Percentiles rank a stretch among this genome's conserved stretches.
These are phyloP conservation scores for Cladopsammia gracilis DNA, from an alignment of 64 coral and sea anemone genomes.

Conservation along the genomic window DNA sequence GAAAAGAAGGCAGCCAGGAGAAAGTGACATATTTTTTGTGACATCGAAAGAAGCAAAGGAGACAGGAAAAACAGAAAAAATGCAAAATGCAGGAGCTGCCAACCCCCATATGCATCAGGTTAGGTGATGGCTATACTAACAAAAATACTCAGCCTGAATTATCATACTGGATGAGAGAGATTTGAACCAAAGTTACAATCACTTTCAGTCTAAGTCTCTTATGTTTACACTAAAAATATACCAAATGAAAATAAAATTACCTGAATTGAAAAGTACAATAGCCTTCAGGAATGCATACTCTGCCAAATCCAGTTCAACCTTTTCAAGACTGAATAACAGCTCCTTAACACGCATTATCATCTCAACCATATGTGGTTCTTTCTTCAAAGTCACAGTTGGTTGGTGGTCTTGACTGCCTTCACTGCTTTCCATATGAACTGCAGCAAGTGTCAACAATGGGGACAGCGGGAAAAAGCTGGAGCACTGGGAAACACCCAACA, in stretches of 20 bases:
- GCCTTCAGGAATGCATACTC: slow-evolving; percentile 94
- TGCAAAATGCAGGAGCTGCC: too few species aligned
- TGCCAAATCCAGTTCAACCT: slow-evolving; percentile 66
- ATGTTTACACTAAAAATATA: too few species aligned
- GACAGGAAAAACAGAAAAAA: too few species aligned
- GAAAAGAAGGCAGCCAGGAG: too few species aligned
- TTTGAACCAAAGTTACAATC: too few species aligned
- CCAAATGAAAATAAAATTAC: neutral
- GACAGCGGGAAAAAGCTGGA: slow-evolving; percentile 84
- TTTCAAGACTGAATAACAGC: slow-evolving; percentile 94
- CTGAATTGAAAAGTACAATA: slow-evolving; percentile 88
- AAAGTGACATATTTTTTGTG: too few species aligned
- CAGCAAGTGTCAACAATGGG: slow-evolving; percentile 88
- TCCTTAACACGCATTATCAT: slow-evolving; percentile 85
- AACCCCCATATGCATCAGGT: too few species aligned
- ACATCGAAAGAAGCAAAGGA: too few species aligned
- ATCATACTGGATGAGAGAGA: too few species aligned
- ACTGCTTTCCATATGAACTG: slow-evolving; percentile 55
- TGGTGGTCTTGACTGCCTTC: neutral
- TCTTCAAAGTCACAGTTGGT: neutral
- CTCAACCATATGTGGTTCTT: slow-evolving; percentile 60
- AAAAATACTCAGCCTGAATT: too few species aligned
- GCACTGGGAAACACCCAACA: slow-evolving; percentile 92
- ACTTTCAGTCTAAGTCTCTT: too few species aligned
- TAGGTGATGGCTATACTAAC: too few species aligned